phyloP scores from a whole-genome alignment of 2,113 vertebrate genomes.

The Orientallactaga bullata region DNA sequence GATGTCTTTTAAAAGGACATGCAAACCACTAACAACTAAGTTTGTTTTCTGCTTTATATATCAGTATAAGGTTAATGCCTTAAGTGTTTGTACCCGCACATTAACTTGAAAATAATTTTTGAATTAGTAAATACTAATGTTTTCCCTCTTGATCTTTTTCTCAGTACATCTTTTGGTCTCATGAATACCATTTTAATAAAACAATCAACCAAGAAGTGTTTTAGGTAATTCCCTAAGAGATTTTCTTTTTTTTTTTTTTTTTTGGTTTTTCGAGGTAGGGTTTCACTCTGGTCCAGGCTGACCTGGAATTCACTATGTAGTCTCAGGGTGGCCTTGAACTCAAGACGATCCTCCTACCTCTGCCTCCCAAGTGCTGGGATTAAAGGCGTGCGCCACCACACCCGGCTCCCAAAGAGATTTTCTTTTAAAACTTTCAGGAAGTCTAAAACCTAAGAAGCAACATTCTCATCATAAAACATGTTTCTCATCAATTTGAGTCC shows the following conservation, averaged over 20 bases:
- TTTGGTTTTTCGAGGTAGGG: too few relatives aligned
- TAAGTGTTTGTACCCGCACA: not conserved
- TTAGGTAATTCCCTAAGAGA: not conserved
- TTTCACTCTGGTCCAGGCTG: too few relatives aligned
- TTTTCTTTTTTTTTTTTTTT: not conserved
- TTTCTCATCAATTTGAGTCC: not conserved
- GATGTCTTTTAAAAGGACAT: not conserved
- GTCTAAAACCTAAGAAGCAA: not conserved
- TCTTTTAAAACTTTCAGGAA: not conserved
- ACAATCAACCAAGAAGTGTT: not conserved
- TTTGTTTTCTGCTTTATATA: not conserved
- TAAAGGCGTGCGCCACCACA: too few relatives aligned
- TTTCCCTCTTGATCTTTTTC: not conserved
- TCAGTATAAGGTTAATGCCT: not conserved
- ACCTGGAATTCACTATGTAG: too few relatives aligned
- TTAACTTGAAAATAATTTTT: not conserved
- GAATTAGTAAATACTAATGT: not conserved
- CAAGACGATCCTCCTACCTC: too few relatives aligned
- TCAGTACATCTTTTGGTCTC: not conserved
- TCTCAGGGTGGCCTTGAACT: too few relatives aligned
- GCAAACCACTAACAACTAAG: not conserved
- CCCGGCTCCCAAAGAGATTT: not conserved
- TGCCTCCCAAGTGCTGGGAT: too few relatives aligned
- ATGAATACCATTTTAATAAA: not conserved
- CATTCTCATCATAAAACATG: not conserved